These are phyloP conservation scores for Bubo bubo DNA, from an alignment of 2,113 vertebrate genomes.

Conservation along the genomic window DNA sequence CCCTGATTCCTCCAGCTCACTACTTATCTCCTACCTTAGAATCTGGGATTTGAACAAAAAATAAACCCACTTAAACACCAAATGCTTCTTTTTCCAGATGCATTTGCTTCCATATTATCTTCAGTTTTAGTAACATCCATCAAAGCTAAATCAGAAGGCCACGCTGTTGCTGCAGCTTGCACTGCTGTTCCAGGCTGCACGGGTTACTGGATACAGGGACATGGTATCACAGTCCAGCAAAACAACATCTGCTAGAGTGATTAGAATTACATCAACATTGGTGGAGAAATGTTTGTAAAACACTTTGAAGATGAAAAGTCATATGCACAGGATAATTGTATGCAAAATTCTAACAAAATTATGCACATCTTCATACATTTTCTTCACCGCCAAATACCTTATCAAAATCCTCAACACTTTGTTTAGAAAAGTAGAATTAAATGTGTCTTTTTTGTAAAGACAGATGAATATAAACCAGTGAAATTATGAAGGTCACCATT, in stretches of 20 bases:
- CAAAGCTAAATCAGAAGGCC: background rate
- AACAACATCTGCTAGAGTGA: slow-evolving; percentile 42
- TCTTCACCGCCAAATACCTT: background rate
- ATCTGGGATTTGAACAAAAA: background rate
- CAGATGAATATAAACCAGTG: background rate
- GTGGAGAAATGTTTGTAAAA: slow-evolving; percentile 10
- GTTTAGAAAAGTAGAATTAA: background rate
- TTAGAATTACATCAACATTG: slow-evolving; percentile 13
- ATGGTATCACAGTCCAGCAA: background rate
- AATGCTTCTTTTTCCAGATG: background rate
- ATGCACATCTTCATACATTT: background rate
- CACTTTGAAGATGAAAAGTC: slow-evolving; percentile 7
- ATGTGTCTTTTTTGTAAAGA: background rate
- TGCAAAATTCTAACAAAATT: background rate
- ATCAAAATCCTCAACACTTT: background rate
- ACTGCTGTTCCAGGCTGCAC: background rate
- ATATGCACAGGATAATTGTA: background rate
- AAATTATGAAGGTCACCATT: background rate
- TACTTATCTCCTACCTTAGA: background rate
- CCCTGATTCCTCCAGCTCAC: background rate
- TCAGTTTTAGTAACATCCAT: background rate
- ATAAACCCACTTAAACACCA: background rate
- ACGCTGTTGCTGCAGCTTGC: background rate
- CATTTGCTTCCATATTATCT: background rate
- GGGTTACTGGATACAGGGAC: background rate